Percentiles rank a stretch among this genome's conserved stretches.
Conservation (phyloP, 2,797 vertebrate species). For the Melopsittacus undulatus region DNA sequence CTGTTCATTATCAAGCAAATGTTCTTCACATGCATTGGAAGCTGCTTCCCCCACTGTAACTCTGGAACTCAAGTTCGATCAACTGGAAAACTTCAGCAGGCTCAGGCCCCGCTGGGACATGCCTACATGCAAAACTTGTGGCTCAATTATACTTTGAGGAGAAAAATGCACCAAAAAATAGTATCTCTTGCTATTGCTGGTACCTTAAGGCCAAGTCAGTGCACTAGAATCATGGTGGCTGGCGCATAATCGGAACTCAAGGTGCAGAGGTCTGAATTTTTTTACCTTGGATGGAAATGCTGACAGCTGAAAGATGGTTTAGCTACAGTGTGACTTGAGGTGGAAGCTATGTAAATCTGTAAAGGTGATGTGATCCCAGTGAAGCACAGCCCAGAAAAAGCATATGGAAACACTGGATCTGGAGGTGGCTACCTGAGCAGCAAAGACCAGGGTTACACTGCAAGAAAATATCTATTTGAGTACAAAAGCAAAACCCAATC, state of each 20-base stretch:
- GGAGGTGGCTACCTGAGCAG: not conserved
- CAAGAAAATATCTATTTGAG: not conserved
- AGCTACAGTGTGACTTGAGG: not conserved
- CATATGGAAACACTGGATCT: not conserved
- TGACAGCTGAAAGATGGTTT: not conserved
- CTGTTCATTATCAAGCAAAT: not conserved
- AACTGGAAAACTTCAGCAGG: not conserved
- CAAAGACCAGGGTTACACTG: not conserved
- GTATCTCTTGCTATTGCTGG: not conserved
- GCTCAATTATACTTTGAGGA: not conserved
- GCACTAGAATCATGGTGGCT: not conserved
- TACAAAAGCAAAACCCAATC: not conserved
- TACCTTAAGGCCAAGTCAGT: not conserved
- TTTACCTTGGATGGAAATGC: not conserved
- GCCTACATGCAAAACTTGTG: not conserved
- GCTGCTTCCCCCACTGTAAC: not conserved
- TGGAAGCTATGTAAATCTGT: not conserved
- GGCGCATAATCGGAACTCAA: not conserved
- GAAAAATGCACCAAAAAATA: not conserved
- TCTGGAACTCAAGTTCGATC: not conserved
- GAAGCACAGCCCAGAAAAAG: not conserved
- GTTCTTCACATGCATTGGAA: not conserved
- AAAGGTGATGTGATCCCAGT: not conserved
- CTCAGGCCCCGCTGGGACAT: not conserved
- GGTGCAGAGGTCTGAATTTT: not conserved